phyloP scores from a whole-genome alignment of 2,797 vertebrate genomes.

The Apogon hyalosoma region DNA sequence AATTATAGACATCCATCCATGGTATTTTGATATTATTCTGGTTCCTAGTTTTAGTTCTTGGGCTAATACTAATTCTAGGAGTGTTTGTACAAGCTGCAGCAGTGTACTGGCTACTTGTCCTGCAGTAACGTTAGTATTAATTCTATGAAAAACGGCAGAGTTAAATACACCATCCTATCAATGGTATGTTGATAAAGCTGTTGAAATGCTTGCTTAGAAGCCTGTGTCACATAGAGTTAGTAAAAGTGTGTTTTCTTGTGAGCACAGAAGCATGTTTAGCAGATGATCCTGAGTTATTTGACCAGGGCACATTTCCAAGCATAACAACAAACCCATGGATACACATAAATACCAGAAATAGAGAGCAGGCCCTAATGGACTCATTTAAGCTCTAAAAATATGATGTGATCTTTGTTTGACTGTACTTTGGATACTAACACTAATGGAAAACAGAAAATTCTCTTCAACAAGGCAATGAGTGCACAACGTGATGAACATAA shows the following conservation, averaged over 20 bases:
- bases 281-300: slow-evolving; percentile 50
- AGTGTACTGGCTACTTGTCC: neutral
- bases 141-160: neutral
- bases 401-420: slow-evolving; percentile 33
- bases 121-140: neutral
- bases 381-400: slow-evolving; percentile 35
- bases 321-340: slow-evolving; percentile 50
- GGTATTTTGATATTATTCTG: neutral
- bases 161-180: neutral
- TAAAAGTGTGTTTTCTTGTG: slow-evolving; percentile 10
- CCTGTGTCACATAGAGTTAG: neutral
- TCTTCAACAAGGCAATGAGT: slow-evolving; percentile 21
- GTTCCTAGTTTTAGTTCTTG: too few relatives aligned
- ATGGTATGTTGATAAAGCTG: neutral
- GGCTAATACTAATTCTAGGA: neutral
- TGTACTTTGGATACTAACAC: slow-evolving; percentile 6
- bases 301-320: slow-evolving; percentile 39
- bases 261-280: slow-evolving; percentile 54
- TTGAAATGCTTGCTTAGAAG: neutral
- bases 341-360: slow-evolving; percentile 51
- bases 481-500: slow-evolving; percentile 30
- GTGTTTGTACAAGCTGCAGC: neutral
- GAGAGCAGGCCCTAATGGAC: slow-evolving; percentile 32
- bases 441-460: neutral
- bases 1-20: neutral